Conservation (phyloP, 1,140 invertebrate genomes). For the Mesaphorura yosii region DNA sequence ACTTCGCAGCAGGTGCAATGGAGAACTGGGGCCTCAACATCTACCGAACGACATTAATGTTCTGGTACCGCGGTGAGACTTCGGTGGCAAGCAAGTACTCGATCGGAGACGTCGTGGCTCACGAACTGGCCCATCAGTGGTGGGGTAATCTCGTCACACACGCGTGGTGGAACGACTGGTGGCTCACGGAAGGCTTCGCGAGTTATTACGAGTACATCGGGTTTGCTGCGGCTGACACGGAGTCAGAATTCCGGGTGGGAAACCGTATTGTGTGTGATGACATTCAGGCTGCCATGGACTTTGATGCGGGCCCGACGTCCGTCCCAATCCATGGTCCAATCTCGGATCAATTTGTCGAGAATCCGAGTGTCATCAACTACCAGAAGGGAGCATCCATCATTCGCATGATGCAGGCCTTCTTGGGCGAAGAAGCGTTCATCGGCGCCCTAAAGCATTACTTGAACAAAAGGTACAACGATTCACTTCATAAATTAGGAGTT, state of each 20-base stretch:
- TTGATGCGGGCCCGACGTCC: slow-evolving; percentile 42
- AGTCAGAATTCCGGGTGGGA: too few relatives aligned
- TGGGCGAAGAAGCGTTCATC: slow-evolving; percentile 50
- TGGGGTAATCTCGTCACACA: slow-evolving; percentile 42
- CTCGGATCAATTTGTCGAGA: slow-evolving; percentile 38
- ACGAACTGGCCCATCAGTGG: slow-evolving; percentile 40
- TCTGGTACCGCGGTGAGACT: background rate
- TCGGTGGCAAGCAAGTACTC: background rate
- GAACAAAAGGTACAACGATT: slow-evolving; percentile 34
- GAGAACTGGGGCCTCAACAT: slow-evolving; percentile 35
- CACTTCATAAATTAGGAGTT: background rate
- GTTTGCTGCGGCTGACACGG: slow-evolving; percentile 33
- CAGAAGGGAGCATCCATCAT: slow-evolving; percentile 55
- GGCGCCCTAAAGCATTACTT: slow-evolving; percentile 49
- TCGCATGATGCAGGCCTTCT: slow-evolving; percentile 57
- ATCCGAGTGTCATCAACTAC: slow-evolving; percentile 34
- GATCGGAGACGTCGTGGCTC: slow-evolving; percentile 9
- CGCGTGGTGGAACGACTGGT: slow-evolving; percentile 16
- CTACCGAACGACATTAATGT: slow-evolving; percentile 2
- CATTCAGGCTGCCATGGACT: slow-evolving; percentile 40
- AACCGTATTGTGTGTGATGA: too few relatives aligned
- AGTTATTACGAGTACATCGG: slow-evolving; percentile 36
- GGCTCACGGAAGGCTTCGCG: slow-evolving; percentile 43
- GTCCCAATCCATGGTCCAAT: slow-evolving; percentile 47
- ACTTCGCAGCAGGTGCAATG: slow-evolving; percentile 42